A percentile compares a stretch with the other conserved stretches of the same genome.
Evolutionary conservation across 2,113 vertebrate species (phyloP).

Genomic region (Tetrao urogallus): DNA sequence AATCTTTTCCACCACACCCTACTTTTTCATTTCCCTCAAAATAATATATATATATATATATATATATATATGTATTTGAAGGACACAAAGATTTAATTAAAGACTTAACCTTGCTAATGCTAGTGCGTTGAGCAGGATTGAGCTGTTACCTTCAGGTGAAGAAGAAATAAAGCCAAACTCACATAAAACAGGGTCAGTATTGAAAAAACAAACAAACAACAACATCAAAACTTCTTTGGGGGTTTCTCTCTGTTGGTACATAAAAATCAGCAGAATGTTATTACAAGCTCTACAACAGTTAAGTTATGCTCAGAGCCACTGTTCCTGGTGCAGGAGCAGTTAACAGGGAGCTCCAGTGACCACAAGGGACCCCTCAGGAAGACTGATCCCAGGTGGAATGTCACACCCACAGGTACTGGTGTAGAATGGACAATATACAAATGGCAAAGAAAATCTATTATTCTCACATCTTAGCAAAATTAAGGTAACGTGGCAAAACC

Average conservation of each 20-base stretch:
- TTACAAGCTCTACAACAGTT: not conserved
- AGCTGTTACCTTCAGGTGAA: not conserved
- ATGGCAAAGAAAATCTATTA: not conserved
- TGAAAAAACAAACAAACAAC: not conserved
- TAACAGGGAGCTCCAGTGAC: not conserved
- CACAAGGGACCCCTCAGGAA: not conserved
- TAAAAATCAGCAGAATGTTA: not conserved
- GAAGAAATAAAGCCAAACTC: not conserved
- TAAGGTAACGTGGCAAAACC: slow-evolving; percentile 34
- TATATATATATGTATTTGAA: not conserved
- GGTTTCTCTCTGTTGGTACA: not conserved
- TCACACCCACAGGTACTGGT: not conserved
- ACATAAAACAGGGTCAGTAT: not conserved
- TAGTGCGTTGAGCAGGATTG: not conserved
- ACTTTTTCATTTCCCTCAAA: not conserved
- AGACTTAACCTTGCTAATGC: not conserved
- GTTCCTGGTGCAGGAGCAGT: not conserved
- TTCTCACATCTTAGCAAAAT: not conserved
- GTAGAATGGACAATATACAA: not conserved
- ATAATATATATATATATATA: too few relatives aligned
- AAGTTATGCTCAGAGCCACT: not conserved
- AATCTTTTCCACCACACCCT: not conserved
- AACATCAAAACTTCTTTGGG: not conserved
- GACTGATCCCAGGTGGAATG: not conserved
- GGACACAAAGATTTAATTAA: not conserved